Evolutionary conservation across 2,113 vertebrate species (phyloP), one percentile per base, ranked within the genome.

Genomic region (Picathartes gymnocephalus): DNA sequence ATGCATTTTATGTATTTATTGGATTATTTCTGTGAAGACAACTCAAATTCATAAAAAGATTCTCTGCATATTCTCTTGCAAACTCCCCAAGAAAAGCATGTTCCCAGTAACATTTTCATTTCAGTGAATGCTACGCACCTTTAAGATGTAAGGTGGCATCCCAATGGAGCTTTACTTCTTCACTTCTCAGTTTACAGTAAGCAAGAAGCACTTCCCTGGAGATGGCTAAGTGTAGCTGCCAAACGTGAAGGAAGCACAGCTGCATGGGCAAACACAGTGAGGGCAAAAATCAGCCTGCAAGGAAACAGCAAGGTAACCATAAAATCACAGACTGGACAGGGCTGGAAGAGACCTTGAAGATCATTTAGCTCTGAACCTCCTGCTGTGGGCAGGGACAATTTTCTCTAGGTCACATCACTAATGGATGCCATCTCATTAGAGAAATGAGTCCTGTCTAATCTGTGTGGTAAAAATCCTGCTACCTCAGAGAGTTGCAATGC

Each of bases 351-450:
- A 47, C 30, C 7, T 54, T 45, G 25, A n/a, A 22, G 16, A 12
- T 31, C 30, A 60, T 23, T 50, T 44, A 23, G 3, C 39, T 69
- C 39, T 27, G 23, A 10, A 1, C 5, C 5, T 3, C 12, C 12
- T 15, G 10, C 56, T 53, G 25, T 9, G 7, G 9, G 16, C 24
- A 60, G n/a, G 8, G n/a, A 68, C 7, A 45, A 35, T 40, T 76
- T 76, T 54, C 9, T 40, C 21, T 10, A 9, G 18, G 15, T 69
- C 54, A 40, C 3, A 1, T 53, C 25, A 53, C 12, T 48, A 25
- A 9, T 8, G 53, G 6, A 2, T 10, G 28, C 20, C 27, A 18
- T 9, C 28, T 77, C 0, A 0, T n/a, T 42, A 50, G 25, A 81
- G 21, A 65, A 81, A 18, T 1, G 1, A 51, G 4, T 24, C 17